Percentiles rank a stretch among this genome's conserved stretches.
phyloP scores from a whole-genome alignment of 2,888 invertebrate genomes.

The Lamellibrachia satsuma region DNA sequence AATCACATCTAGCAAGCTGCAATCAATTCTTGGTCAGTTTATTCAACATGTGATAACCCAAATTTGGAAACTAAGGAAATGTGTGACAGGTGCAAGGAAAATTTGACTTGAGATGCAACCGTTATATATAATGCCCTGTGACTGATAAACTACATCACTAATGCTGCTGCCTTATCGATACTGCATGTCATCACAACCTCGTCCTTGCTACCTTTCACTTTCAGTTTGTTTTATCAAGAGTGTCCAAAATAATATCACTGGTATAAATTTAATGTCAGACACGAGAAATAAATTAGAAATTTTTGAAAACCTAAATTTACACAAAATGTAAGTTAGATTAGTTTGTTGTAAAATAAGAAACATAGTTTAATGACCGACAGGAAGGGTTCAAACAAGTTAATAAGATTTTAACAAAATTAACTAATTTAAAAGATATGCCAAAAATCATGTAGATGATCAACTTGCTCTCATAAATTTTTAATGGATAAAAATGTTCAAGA shows the following conservation, averaged over 20 bases:
- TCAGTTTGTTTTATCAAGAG: background rate
- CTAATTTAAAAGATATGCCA: background rate
- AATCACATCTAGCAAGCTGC: background rate
- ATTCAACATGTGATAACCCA: background rate
- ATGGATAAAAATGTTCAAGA: too few species aligned
- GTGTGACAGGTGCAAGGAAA: background rate
- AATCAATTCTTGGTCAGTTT: background rate
- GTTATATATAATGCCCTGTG: background rate
- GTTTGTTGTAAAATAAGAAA: background rate
- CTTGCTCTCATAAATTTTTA: too few species aligned
- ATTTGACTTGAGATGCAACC: background rate
- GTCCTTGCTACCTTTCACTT: too few species aligned
- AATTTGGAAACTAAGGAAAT: background rate
- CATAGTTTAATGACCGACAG: background rate
- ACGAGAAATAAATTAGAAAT: background rate
- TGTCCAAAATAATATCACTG: background rate
- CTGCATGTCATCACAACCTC: background rate
- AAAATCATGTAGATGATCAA: too few species aligned
- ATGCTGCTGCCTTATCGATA: background rate
- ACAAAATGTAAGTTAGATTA: background rate
- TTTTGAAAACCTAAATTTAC: background rate
- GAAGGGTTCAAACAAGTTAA: background rate
- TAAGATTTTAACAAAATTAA: background rate
- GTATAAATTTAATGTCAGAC: background rate
- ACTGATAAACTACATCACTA: background rate